phyloP scores from a whole-genome alignment of 1,140 invertebrate genomes.

The Drosophila takahashii region DNA sequence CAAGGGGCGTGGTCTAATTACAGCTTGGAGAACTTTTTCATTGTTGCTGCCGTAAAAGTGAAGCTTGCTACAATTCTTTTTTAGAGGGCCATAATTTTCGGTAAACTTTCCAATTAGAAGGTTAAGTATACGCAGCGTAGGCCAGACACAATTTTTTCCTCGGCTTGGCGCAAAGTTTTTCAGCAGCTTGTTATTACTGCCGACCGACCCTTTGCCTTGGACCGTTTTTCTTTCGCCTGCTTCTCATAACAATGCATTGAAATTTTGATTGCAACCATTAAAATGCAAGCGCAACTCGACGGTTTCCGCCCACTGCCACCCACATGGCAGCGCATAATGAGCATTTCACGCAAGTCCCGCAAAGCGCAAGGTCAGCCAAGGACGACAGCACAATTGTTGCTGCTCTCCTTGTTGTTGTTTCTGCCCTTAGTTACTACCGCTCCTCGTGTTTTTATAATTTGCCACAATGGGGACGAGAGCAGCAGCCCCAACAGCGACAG shows the following conservation, averaged over 20 bases:
- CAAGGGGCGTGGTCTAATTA: slow-evolving; percentile 63
- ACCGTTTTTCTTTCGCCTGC: slow-evolving; percentile 20
- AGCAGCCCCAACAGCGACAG: slow-evolving; percentile 61
- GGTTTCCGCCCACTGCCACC: slow-evolving; percentile 5
- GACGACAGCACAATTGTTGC: slow-evolving; percentile 71
- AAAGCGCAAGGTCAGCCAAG: slow-evolving; percentile 74
- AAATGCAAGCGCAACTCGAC: slow-evolving; percentile 67
- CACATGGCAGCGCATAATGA: slow-evolving; percentile 64
- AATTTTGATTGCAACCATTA: slow-evolving; percentile 81
- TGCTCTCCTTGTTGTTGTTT: slow-evolving; percentile 15
- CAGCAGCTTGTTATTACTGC: slow-evolving; percentile 39
- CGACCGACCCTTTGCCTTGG: slow-evolving; percentile 39
- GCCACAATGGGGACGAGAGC: slow-evolving; percentile 51
- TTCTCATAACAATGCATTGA: slow-evolving; percentile 68
- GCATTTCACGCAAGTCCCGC: slow-evolving; percentile 62
- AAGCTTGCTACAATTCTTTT: slow-evolving; percentile 53
- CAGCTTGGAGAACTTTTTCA: slow-evolving; percentile 58
- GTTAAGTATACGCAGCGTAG: slow-evolving; percentile 63
- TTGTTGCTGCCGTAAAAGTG: slow-evolving; percentile 61
- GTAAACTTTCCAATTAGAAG: slow-evolving; percentile 65
- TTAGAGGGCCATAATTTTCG: slow-evolving; percentile 52
- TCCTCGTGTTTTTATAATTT: slow-evolving; percentile 66
- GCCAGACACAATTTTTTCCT: slow-evolving; percentile 19
- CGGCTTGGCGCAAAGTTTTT: slow-evolving; percentile 1
- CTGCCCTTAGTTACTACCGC: slow-evolving; percentile 29